These are phyloP conservation scores for Pelagia noctiluca DNA, from an alignment of 30 jellyfish, hydroid and myxozoan species.

Conservation along the genomic window DNA sequence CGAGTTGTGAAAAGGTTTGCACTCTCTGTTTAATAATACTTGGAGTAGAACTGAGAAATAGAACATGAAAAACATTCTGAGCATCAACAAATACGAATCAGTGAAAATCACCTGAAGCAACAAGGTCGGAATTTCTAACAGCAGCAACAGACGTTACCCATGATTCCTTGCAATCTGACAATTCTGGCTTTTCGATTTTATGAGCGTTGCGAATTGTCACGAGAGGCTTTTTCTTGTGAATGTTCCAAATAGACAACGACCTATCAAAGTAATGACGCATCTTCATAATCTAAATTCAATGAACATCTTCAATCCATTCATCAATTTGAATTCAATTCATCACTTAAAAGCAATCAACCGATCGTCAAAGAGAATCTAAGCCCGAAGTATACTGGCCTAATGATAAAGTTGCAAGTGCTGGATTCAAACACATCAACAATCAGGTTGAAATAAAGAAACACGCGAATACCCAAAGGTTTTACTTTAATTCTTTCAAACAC, in stretches of 20 bases:
- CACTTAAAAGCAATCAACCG: too few relatives aligned
- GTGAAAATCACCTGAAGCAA: constrained; percentile 86
- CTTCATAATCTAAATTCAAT: not conserved
- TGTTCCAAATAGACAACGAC: constrained; percentile 74
- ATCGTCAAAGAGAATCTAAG: too few relatives aligned
- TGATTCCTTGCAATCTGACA: constrained; percentile 65
- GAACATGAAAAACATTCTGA: not conserved
- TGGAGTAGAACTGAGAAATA: too few relatives aligned
- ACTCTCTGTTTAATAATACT: too few relatives aligned
- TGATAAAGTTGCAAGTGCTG: too few relatives aligned
- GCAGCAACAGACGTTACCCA: constrained; percentile 96
- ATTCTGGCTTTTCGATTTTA: constrained; percentile 20
- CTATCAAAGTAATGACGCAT: constrained; percentile 25
- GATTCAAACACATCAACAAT: too few relatives aligned
- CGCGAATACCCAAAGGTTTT: too few relatives aligned
- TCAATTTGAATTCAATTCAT: not conserved
- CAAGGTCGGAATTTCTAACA: constrained; percentile 81
- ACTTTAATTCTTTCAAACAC: too few relatives aligned
- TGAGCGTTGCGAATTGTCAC: constrained; percentile 88
- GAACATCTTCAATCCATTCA: not conserved
- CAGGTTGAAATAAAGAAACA: too few relatives aligned
- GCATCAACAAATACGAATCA: not conserved
- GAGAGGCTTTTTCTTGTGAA: constrained; percentile 88
- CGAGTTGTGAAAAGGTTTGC: too few relatives aligned
- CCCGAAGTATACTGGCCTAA: too few relatives aligned